Evolutionary conservation across 1,140 invertebrate genomes (phyloP).

Genomic region (Trichoplusia ni): DNA sequence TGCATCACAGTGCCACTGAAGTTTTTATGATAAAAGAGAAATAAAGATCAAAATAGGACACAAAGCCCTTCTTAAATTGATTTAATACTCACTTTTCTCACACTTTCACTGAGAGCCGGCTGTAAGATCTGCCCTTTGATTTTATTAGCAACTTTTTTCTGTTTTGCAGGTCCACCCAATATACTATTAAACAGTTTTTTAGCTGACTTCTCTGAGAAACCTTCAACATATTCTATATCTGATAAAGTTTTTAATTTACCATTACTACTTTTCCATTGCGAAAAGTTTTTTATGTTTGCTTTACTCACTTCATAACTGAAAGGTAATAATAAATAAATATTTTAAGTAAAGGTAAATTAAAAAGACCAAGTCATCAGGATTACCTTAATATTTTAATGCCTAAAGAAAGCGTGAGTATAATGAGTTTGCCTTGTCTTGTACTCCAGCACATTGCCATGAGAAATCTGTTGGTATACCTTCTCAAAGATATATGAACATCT

Average conservation of each 20-base stretch:
- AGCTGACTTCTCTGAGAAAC: slow-evolving; percentile 58
- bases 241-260: slow-evolving; percentile 57
- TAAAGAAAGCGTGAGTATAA: no score
- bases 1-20: no score
- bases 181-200: slow-evolving; percentile 68
- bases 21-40: no score
- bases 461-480: no score
- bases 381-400: no score
- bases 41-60: no score
- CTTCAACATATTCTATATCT: slow-evolving; percentile 61
- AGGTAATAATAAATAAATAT: slow-evolving; percentile 28
- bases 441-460: no score
- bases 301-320: slow-evolving; percentile 70
- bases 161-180: slow-evolving; percentile 45
- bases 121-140: slow-evolving; percentile 72
- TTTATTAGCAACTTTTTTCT: slow-evolving; percentile 41
- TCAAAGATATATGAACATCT: no score
- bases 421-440: no score
- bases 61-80: no score
- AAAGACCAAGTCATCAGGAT: no score
- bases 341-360: no score
- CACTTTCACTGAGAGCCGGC: slow-evolving; percentile 53
- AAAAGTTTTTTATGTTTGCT: slow-evolving; percentile 58
- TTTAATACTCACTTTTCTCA: slow-evolving; percentile 46
- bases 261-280: slow-evolving; percentile 57